Base-by-base conservation (phyloP, 2,888 invertebrate genomes). In the Drosophila mayaguana region DNA sequence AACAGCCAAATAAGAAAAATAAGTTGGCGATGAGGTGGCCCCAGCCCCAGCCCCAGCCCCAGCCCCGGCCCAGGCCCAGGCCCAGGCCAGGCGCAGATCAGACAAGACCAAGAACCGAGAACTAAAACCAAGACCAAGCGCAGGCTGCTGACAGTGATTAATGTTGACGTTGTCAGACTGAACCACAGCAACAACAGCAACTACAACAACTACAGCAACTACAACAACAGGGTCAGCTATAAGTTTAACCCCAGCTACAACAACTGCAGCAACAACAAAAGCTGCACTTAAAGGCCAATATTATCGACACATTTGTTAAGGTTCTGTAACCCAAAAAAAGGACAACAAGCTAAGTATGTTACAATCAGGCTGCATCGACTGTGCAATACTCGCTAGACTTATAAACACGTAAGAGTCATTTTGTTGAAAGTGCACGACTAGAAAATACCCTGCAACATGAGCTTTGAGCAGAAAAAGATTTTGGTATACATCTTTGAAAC, bases 101-200 rank as follows among this genome's bases (percentile, higher is more conserved):
- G 57, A 46, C 53, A 48, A 57, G 42, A 16, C 28, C 51, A 22
- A 32, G 34, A 38, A 40, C 40, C 40, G n/a, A n/a, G n/a, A 51
- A 53, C 36, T 36, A 38, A 20, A 38, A 54, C 38, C 54, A 25
- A 54, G 56, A 53, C 50, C 57, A 63, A 46, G 43, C 48, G 36
- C 51, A 60, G 56, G 32, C 53, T 67, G 81, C 75, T 83, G 91
- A 86, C 91, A 88, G 75, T 89, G 88, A 90, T 89, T 86, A 90
- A 89, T 89, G 84, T 64, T 63, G 82, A 81, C 63, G 73, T 63
- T 73, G 79, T 71, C 68, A 63, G 72, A 16, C 60, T 43, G 56
- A 61, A 14, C 25, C 18, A 20, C 50, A 46, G 48, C 40, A 59
- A 48, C 60, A 67, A 40, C 57, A 51, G 32, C 32, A 34, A 34